Evolutionary conservation across 2,797 vertebrate species (phyloP), one percentile per base, ranked within the genome.

Genomic region (Xiphorhynchus erythropygius): DNA sequence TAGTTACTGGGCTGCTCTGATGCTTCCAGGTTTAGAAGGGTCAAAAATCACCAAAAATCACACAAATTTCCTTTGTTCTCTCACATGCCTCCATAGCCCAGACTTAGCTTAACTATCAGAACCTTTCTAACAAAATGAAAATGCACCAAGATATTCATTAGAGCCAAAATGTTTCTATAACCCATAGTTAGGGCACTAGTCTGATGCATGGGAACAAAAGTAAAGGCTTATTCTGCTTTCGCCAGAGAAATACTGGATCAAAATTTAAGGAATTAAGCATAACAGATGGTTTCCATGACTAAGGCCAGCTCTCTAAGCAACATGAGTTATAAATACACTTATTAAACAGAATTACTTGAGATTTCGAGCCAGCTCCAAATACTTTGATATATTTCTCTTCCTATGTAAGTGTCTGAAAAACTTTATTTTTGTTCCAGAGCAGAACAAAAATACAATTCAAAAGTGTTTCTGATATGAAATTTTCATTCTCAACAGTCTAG

Each of bases 361-460:
- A 89, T 73, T 73, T 69, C 65, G 33, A 37, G 35, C 15, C 17
- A 32, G 37, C 67, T 56, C 13, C 25, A 93, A 47, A 55, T 18
- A 80, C 18, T 91, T 84, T 39, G n/a, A 81, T 37, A 14, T 41
- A 46, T 84, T 90, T 74, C 33, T 63, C n/a, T 89, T 91, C 85
- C 82, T 78, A 81, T 69, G 74, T 87, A 90, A 96, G 89, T 63
- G 42, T 96, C 92, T 60, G 39, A 75, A 92, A 69, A 46, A 44
- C 76, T 70, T 56, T 74, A 93, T 84, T 96, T 96, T 94, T 90
- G 46, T 90, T 96, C 53, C 93, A 93, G 74, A 92, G 68, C 28
- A 94, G 74, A 69, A 77, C 79, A 96, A 76, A 93, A 87, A 90
- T 96, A 44, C 28, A 69, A 69, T 86, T 95, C 82, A 90, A 55